Evolutionary conservation across 2,888 invertebrate genomes (phyloP).

Genomic region (Apeira syringaria): DNA sequence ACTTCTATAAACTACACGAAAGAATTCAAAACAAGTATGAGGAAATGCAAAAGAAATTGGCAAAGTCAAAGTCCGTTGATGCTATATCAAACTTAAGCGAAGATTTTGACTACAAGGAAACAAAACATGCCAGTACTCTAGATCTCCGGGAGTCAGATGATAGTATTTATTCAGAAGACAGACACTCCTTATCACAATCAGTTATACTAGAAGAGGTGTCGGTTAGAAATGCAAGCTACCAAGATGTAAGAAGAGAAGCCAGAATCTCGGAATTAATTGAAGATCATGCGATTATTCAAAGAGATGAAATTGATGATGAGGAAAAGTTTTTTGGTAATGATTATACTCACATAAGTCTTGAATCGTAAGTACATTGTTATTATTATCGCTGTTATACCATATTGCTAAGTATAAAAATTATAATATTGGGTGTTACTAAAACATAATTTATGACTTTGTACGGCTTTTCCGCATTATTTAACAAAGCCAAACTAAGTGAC

Average conservation of each 20-base stretch:
- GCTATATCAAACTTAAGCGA: constrained; percentile 47
- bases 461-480: too few species aligned
- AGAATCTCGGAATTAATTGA: constrained; percentile 42
- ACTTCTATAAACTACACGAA: constrained; percentile 61
- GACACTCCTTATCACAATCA: constrained; percentile 30
- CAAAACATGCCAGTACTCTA: constrained; percentile 38
- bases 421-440: too few species aligned
- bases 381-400: too few species aligned
- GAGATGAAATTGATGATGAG: constrained; percentile 38
- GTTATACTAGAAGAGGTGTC: constrained; percentile 45
- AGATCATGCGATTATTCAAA: constrained; percentile 36
- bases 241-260: constrained; percentile 47
- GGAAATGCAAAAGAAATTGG: constrained; percentile 65
- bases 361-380: constrained; percentile 60
- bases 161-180: constrained; percentile 15
- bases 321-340: constrained; percentile 45
- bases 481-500: too few species aligned
- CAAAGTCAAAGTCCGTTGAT: constrained; percentile 69
- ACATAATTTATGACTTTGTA: too few species aligned
- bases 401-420: too few species aligned
- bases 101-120: constrained; percentile 45
- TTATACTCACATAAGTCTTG: constrained; percentile 51
- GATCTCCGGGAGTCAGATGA: constrained; percentile 41
- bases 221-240: constrained; percentile 38
- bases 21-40: constrained; percentile 66